Conservation (phyloP, 2,113 vertebrate species). For the Azemiops feae region DNA sequence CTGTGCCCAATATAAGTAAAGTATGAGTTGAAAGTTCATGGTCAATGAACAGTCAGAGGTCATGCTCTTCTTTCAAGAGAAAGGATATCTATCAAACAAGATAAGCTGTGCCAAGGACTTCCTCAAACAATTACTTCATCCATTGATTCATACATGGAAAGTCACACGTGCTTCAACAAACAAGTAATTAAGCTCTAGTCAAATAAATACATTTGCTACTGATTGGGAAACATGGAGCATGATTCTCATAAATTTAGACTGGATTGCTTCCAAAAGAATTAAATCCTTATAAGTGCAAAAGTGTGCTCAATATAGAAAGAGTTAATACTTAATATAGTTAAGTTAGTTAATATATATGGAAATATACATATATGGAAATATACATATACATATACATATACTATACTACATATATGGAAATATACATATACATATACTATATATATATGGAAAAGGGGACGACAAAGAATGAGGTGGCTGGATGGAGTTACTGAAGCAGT, state of each 20-base stretch:
- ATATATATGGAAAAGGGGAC: no score
- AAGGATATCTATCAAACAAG: neutral
- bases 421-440: no score
- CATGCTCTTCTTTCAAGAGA: neutral
- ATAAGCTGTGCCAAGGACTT: neutral
- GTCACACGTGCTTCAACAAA: neutral
- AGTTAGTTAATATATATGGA: no score
- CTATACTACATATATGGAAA: no score
- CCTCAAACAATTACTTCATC: neutral
- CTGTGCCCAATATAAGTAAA: neutral
- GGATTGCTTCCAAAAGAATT: neutral
- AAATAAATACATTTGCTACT: neutral
- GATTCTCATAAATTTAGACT: neutral
- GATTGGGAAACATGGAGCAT: neutral
- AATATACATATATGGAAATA: no score
- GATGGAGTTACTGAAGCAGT: no score
- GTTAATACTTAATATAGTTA: no score
- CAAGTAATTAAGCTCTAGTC: neutral
- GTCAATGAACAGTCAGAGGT: neutral
- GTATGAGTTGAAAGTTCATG: neutral
- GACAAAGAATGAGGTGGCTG: no score
- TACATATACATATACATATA: no score
- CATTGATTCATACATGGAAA: neutral
- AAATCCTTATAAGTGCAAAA: neutral
- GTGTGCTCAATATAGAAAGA: neutral